Percentiles rank a stretch among this genome's conserved stretches.
Conservation (phyloP, 2,797 vertebrate species). For the Alfaro cultratus region DNA sequence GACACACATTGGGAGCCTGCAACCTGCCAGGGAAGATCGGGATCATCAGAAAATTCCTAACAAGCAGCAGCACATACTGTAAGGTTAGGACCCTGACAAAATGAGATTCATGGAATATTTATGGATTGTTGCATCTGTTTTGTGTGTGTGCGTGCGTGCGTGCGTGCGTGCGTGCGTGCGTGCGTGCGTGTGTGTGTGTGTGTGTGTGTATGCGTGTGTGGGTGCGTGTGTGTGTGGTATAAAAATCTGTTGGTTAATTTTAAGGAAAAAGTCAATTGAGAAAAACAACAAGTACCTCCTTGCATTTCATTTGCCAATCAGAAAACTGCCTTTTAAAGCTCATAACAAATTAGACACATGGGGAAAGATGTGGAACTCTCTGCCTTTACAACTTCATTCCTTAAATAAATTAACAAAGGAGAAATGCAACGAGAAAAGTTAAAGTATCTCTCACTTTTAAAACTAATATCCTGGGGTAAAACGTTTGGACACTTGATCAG, state of each 20-base stretch:
- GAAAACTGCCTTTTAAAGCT: not conserved
- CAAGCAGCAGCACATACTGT: conserved; percentile 11
- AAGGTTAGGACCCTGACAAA: conserved; percentile 18
- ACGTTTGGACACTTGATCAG: conserved; percentile 18
- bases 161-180: too few relatives aligned
- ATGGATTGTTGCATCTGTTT: not conserved
- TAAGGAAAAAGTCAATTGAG: not conserved
- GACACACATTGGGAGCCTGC: conserved; percentile 48
- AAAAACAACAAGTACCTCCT: not conserved
- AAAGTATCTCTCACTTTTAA: conserved; percentile 17
- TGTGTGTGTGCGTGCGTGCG: too few relatives aligned
- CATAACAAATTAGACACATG: not conserved
- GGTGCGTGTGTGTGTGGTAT: not conserved
- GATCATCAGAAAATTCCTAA: conserved; percentile 55
- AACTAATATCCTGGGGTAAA: conserved; percentile 31
- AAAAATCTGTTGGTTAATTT: not conserved
- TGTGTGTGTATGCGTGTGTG: too few relatives aligned
- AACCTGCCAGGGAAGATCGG: conserved; percentile 39
- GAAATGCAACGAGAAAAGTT: conserved; percentile 31
- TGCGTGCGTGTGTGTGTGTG: too few relatives aligned
- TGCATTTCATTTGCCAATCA: not conserved
- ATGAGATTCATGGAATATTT: conserved; percentile 17
- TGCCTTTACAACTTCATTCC: conserved; percentile 10
- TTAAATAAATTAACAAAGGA: conserved; percentile 19
- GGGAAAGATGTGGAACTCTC: not conserved